These are phyloP conservation scores for Tadarida brasiliensis DNA, from an alignment of 2,797 vertebrate species.

Conservation along the genomic window DNA sequence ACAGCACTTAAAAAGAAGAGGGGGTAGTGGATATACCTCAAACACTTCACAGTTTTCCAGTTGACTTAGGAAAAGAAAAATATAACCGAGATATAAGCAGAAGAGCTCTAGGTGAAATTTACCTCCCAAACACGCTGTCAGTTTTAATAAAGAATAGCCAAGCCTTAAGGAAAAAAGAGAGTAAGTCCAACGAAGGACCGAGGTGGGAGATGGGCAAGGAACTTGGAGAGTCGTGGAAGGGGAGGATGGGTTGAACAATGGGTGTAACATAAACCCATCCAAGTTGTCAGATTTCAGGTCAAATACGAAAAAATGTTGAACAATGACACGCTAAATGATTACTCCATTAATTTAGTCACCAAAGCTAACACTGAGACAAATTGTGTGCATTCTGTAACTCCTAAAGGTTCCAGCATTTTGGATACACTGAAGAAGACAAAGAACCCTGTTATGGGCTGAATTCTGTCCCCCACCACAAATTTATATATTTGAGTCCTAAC, in stretches of 20 bases:
- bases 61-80: background rate
- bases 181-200: background rate
- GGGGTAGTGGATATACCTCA: background rate
- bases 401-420: background rate
- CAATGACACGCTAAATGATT: background rate
- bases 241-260: background rate
- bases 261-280: background rate
- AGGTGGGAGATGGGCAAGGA: background rate
- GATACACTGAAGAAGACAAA: background rate
- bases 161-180: background rate
- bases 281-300: background rate
- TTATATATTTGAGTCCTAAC: background rate
- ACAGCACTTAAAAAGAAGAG: background rate
- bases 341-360: background rate
- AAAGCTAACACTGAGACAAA: background rate
- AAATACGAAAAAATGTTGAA: background rate
- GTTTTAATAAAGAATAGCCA: conserved; percentile 24
- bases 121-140: background rate
- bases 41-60: background rate
- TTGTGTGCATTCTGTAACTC: background rate
- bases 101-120: background rate
- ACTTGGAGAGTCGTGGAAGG: background rate
- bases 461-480: background rate
- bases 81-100: background rate
- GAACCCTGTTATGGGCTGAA: background rate